phyloP scores from a whole-genome alignment of 2,888 invertebrate species.

The Leucophenga maculata region DNA sequence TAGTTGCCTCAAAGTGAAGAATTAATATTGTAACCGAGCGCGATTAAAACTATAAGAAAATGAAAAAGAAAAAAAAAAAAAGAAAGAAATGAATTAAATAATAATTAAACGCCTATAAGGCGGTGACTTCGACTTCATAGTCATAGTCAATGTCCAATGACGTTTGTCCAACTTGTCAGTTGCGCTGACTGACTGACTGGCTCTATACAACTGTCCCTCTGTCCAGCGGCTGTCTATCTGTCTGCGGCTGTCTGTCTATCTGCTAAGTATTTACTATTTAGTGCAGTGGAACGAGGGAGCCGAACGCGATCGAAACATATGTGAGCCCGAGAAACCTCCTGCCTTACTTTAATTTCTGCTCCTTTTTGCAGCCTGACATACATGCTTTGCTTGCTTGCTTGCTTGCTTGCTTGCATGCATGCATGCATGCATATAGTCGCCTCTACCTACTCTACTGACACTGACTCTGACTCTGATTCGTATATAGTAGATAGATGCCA shows the following conservation, averaged over 20 bases:
- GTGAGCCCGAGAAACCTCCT: conserved; percentile 70
- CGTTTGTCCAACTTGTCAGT: too few species aligned
- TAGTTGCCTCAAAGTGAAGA: too few species aligned
- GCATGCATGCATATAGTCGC: neutral
- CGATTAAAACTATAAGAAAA: too few species aligned
- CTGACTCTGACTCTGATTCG: conserved; percentile 38
- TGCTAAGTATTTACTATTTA: neutral
- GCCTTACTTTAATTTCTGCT: conserved; percentile 71
- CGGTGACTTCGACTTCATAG: neutral
- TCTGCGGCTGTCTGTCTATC: conserved; percentile 27
- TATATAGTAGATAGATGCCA: conserved; percentile 9
- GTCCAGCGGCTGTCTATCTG: neutral
- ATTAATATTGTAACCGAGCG: neutral
- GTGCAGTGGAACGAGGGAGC: neutral
- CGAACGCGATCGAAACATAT: conserved; percentile 44
- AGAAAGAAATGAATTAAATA: too few species aligned
- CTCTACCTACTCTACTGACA: conserved; percentile 55
- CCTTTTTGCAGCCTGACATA: conserved; percentile 59
- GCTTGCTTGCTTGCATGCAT: conserved; percentile 48
- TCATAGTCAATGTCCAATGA: neutral
- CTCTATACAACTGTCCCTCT: too few species aligned
- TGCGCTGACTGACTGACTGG: too few species aligned
- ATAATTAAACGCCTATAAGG: too few species aligned
- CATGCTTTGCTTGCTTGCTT: conserved; percentile 48
- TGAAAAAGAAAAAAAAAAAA: neutral